These are phyloP conservation scores for Proisotoma minuta DNA, from an alignment of 2,888 invertebrate species.

Conservation along the genomic window DNA sequence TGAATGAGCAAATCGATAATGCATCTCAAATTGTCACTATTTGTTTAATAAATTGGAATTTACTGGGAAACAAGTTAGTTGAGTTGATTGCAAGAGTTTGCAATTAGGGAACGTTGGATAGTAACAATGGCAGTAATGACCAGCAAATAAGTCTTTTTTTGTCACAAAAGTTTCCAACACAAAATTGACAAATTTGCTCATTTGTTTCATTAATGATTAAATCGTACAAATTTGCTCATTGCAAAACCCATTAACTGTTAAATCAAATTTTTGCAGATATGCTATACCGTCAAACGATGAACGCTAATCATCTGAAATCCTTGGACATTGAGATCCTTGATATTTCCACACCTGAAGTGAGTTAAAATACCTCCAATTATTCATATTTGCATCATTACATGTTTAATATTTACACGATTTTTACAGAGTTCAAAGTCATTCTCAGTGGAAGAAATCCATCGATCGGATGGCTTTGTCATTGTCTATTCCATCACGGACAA, in stretches of 20 bases:
- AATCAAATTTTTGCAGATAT: slow-evolving; percentile 68
- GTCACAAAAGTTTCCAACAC: too few species aligned
- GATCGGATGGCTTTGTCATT: slow-evolving; percentile 73
- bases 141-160: too few species aligned
- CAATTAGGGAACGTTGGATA: too few species aligned
- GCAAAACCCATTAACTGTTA: too few species aligned
- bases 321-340: slow-evolving; percentile 74
- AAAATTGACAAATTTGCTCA: too few species aligned
- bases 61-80: too few species aligned
- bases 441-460: slow-evolving; percentile 62
- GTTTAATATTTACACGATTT: background rate
- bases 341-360: slow-evolving; percentile 66
- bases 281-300: slow-evolving; percentile 68
- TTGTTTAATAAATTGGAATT: too few species aligned
- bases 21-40: background rate
- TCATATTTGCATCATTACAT: background rate
- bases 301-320: slow-evolving; percentile 62
- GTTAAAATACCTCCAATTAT: too few species aligned
- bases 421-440: slow-evolving; percentile 49
- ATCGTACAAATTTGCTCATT: too few species aligned
- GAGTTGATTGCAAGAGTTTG: too few species aligned
- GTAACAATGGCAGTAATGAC: too few species aligned
- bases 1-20: background rate
- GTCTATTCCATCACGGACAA: slow-evolving; percentile 73
- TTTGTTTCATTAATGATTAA: too few species aligned